Evolutionary conservation across 2,797 vertebrate genomes (phyloP).

Genomic region (Thripadectes ignobilis): DNA sequence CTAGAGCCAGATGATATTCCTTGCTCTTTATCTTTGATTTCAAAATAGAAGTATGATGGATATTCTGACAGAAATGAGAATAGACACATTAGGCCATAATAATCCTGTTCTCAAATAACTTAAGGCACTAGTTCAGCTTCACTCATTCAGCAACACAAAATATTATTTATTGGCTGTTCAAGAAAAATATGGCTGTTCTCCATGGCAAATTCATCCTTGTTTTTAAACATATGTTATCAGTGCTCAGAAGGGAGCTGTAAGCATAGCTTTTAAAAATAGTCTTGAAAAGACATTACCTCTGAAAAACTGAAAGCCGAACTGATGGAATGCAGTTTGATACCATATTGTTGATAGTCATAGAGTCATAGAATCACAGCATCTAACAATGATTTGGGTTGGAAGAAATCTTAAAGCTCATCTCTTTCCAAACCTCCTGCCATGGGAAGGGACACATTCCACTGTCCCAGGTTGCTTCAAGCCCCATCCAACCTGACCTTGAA

Average conservation of each 20-base stretch:
- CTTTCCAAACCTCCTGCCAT: not conserved
- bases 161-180: slow-evolving; percentile 40
- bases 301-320: not conserved
- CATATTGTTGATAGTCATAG: not conserved
- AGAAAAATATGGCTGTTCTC: slow-evolving; percentile 5
- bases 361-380: not conserved
- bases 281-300: slow-evolving; percentile 3
- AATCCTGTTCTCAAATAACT: slow-evolving; percentile 9
- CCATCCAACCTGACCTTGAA: fast-evolving
- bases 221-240: slow-evolving; percentile 26
- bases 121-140: not conserved
- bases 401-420: not conserved
- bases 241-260: not conserved
- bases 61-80: slow-evolving; percentile 9
- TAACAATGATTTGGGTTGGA: not conserved
- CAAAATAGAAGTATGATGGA: not conserved
- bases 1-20: not conserved
- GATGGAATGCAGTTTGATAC: not conserved
- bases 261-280: slow-evolving; percentile 26
- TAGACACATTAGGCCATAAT: not conserved
- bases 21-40: slow-evolving; percentile 6
- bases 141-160: slow-evolving; percentile 11
- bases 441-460: not conserved
- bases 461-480: fast-evolving
- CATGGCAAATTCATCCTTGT: slow-evolving; percentile 34